phyloP scores from a whole-genome alignment of 2,797 vertebrate species.

The Bovichtus diacanthus region DNA sequence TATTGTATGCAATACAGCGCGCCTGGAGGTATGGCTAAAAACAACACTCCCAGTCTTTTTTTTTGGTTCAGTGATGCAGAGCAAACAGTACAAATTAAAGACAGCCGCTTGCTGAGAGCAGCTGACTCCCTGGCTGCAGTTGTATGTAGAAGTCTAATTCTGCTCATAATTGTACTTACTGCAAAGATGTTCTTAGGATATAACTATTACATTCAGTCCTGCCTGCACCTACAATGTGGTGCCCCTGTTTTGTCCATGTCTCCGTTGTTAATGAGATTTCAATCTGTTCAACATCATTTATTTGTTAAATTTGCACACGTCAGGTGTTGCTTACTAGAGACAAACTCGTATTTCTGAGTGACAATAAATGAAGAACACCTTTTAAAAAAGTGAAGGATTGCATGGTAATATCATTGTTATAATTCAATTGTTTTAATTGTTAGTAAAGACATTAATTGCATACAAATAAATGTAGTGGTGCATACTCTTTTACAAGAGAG shows the following conservation, averaged over 20 bases:
- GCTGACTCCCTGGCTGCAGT: constrained; percentile 38
- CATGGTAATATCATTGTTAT: background rate
- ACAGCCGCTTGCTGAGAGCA: constrained; percentile 55
- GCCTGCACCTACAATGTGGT: background rate
- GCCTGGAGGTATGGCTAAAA: constrained; percentile 36
- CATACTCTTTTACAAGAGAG: background rate
- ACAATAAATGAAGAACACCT: background rate
- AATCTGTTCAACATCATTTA: background rate
- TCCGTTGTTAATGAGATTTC: background rate
- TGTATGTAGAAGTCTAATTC: constrained; percentile 23
- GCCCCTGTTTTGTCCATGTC: background rate
- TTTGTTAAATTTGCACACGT: background rate
- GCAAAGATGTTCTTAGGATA: too few species aligned
- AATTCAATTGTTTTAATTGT: background rate
- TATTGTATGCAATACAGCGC: constrained; percentile 9
- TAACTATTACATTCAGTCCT: too few species aligned
- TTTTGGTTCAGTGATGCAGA: constrained; percentile 60
- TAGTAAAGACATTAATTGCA: background rate
- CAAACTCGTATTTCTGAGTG: background rate
- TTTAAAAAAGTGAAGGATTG: background rate
- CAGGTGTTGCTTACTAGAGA: background rate
- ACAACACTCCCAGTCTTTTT: constrained; percentile 31
- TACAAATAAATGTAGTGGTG: background rate
- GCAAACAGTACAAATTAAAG: constrained; percentile 59
- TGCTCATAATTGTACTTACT: background rate